A percentile compares a stretch with the other conserved stretches of the same genome.
These are phyloP conservation scores for Cirrhinus mrigala DNA, from an alignment of 2,797 vertebrate species.

Conservation along the genomic window DNA sequence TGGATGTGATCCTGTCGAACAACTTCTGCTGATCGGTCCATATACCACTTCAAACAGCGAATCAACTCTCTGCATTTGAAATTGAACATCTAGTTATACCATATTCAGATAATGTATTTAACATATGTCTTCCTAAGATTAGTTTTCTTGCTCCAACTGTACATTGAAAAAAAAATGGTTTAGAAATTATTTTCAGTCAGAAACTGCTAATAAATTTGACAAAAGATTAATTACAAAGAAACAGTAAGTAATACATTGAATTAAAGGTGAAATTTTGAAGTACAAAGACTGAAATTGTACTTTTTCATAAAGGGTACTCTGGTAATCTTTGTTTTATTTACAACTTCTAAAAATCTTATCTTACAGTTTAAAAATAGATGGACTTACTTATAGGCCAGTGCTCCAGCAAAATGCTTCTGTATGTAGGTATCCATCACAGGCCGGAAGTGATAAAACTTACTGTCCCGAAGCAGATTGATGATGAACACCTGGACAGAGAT, in stretches of 20 bases:
- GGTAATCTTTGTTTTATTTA: no score
- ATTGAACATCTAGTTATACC: background rate
- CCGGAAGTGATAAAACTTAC: constrained; percentile 98
- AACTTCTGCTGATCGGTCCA: constrained; percentile 98
- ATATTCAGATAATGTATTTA: background rate
- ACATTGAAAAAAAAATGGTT: no score
- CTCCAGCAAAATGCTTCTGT: constrained; percentile 98
- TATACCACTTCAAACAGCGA: constrained; percentile 98
- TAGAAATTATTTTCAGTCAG: no score
- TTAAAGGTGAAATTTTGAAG: no score
- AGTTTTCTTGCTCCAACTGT: no score
- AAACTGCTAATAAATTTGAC: no score
- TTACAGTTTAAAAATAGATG: background rate
- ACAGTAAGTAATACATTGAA: no score
- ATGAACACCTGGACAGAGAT: constrained; percentile 89
- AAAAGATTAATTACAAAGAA: no score
- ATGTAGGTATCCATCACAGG: constrained; percentile 99
- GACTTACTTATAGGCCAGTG: constrained; percentile 94
- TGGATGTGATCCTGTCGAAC: constrained; percentile 98
- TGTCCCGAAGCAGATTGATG: constrained; percentile 98
- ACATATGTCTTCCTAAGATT: no score
- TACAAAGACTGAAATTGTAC: no score
- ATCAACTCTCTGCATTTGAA: constrained; percentile 88
- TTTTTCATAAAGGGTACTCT: no score
- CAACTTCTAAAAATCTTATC: no score